phyloP scores from a whole-genome alignment of 2,888 invertebrate genomes.

The Hofmannophila pseudospretella region DNA sequence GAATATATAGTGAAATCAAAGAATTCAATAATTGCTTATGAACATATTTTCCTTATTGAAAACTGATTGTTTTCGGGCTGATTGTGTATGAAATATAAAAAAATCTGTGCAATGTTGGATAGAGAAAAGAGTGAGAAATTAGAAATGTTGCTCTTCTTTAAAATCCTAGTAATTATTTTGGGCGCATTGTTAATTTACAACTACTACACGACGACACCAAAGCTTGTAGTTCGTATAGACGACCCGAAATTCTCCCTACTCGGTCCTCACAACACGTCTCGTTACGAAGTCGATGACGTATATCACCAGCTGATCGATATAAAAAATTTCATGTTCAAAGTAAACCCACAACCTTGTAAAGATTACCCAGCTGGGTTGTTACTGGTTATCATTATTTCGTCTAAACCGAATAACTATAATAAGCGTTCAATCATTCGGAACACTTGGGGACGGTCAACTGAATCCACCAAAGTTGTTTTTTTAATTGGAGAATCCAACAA shows the following conservation, averaged over 20 bases:
- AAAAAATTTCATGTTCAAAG: conserved; percentile 79
- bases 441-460: conserved; percentile 83
- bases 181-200: conserved; percentile 2
- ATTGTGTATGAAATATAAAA: too few species aligned
- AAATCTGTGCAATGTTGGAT: conserved; percentile 2
- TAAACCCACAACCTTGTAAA: conserved; percentile 77
- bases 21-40: too few species aligned
- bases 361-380: conserved; percentile 59
- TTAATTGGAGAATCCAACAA: conserved; percentile 75
- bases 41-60: too few species aligned
- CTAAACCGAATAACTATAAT: conserved; percentile 81
- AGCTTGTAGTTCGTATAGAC: conserved; percentile 22
- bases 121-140: conserved; percentile 5
- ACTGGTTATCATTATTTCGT: conserved; percentile 81
- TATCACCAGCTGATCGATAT: conserved; percentile 73
- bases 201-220: not conserved
- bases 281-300: conserved; percentile 27
- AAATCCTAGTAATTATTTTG: conserved; percentile 3
- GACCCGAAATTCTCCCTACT: conserved; percentile 41
- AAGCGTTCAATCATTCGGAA: conserved; percentile 83
- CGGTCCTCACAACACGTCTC: conserved; percentile 32
- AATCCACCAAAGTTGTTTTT: conserved; percentile 80
- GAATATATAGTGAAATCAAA: too few species aligned
- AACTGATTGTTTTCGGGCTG: too few species aligned
- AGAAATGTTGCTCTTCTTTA: conserved; percentile 2